phyloP scores from a whole-genome alignment of 1,140 invertebrate species.

The Caligus rogercresseyi region DNA sequence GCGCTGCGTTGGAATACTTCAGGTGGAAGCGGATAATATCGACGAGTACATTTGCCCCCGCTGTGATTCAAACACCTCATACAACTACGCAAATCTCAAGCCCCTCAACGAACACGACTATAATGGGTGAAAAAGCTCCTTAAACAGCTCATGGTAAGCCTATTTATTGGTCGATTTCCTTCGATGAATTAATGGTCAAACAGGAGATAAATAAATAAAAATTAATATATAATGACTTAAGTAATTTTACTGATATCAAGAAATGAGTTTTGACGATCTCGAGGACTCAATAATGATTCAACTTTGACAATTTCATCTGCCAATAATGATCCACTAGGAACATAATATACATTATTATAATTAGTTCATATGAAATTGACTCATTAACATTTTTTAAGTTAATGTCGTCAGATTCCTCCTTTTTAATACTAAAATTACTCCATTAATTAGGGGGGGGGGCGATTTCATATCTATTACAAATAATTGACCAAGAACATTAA shows the following conservation, averaged over 20 bases:
- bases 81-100: slow-evolving; percentile 77
- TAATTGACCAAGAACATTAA: too few relatives aligned
- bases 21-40: slow-evolving; percentile 80
- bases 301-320: too few relatives aligned
- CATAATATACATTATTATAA: too few relatives aligned
- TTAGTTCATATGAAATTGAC: too few relatives aligned
- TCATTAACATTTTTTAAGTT: too few relatives aligned
- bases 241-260: not conserved
- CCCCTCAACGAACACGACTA: slow-evolving; percentile 60
- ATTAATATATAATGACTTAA: not conserved
- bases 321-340: too few relatives aligned
- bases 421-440: too few relatives aligned
- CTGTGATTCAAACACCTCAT: slow-evolving; percentile 69
- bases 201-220: too few relatives aligned
- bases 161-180: slow-evolving; percentile 4
- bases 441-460: too few relatives aligned
- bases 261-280: not conserved
- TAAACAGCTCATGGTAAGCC: slow-evolving; percentile 65
- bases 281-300: not conserved
- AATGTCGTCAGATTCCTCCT: too few relatives aligned
- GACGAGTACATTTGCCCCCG: slow-evolving; percentile 91
- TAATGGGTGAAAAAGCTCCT: slow-evolving; percentile 60
- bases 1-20: slow-evolving; percentile 82
- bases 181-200: too few relatives aligned
- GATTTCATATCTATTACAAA: too few relatives aligned